Base-by-base conservation (phyloP, 1,140 invertebrate species). In the Drosophila nikananu region DNA sequence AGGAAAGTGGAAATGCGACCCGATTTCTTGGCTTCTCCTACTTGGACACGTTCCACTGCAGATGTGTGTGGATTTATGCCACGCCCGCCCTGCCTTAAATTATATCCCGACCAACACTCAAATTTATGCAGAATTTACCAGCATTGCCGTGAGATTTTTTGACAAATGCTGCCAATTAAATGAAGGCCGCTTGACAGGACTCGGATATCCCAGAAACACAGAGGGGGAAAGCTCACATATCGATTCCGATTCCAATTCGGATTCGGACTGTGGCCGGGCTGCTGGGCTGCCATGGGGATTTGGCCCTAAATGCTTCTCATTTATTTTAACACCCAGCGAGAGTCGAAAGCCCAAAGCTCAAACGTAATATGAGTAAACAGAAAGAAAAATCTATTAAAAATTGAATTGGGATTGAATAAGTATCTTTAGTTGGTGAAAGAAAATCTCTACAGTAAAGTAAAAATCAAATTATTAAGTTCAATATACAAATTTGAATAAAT, bases 1-100 rank as follows among this genome's bases (percentile, higher is more conserved):
- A 49, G 46, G 76, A 80, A 80, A 76, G 81, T 73, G 59, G 64
- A 78, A 79, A 39, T 52, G 61, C 82, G 81, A 80, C 81, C 80
- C 71, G 75, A 83, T 72, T 83, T 39, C 65, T 65, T 49, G 48
- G 64, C 73, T 68, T 48, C 62, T 76, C 35, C 63, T 60, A 77
- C 74, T 77, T 78, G 73, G 57, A 77, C 76, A 78, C 76, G 74
- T 77, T 77, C 54, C 48, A 42, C 41, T 76, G 59, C 73, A 64
- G 70, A 42, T 37, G 60, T 64, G 35, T 71, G 52, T 21, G 68
- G 46, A 52, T 49, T 68, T 58, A 58, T 51, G 52, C 65, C 51
- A 35, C 52, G 10, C 37, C 37, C 3, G 5, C 32, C 30, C 27
- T 6, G 19, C 27, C 61, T 58, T 41, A 9, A 19, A 42, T 63